phyloP scores from a whole-genome alignment of 2,113 vertebrate species.

The Engystomops pustulosus region DNA sequence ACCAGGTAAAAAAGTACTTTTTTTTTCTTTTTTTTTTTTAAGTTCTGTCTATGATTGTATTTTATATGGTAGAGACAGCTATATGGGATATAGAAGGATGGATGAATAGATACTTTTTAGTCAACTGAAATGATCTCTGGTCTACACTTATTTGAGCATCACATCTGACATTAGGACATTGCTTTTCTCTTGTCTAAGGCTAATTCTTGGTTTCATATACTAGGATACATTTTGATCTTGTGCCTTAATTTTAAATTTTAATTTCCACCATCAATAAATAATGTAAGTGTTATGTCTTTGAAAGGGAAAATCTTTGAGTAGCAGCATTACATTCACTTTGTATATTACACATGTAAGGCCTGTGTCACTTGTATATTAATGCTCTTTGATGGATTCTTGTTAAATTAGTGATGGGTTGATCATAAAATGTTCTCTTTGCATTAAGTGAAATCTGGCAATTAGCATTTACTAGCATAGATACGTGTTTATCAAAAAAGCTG shows the following conservation, averaged over 20 bases:
- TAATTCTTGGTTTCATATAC: constrained; percentile 72
- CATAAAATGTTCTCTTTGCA: constrained; percentile 63
- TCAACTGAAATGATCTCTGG: background rate
- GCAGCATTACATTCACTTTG: constrained; percentile 69
- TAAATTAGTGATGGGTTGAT: constrained; percentile 77
- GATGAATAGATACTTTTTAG: background rate
- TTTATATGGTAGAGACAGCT: too few relatives aligned
- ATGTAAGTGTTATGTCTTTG: constrained; percentile 78
- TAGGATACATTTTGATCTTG: constrained; percentile 73
- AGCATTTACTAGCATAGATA: constrained; percentile 57
- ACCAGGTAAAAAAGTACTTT: too few relatives aligned
- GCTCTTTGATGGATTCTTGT: constrained; percentile 70
- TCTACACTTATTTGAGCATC: constrained; percentile 56
- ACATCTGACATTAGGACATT: constrained; percentile 70
- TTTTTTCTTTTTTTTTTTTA: too few relatives aligned
- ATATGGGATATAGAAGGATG: too few relatives aligned
- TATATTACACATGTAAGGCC: constrained; percentile 77
- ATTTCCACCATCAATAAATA: constrained; percentile 79
- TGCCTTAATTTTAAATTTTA: constrained; percentile 83
- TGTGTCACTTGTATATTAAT: constrained; percentile 71
- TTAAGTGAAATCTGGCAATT: constrained; percentile 64
- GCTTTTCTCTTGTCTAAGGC: constrained; percentile 73
- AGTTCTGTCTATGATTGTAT: too few relatives aligned
- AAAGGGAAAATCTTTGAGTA: constrained; percentile 72
- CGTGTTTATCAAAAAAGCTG: constrained; percentile 39